A percentile compares a stretch with the other conserved stretches of the same genome.
Conservation (phyloP, 2,888 invertebrate genomes). For the Arrhopalites spinosus region DNA sequence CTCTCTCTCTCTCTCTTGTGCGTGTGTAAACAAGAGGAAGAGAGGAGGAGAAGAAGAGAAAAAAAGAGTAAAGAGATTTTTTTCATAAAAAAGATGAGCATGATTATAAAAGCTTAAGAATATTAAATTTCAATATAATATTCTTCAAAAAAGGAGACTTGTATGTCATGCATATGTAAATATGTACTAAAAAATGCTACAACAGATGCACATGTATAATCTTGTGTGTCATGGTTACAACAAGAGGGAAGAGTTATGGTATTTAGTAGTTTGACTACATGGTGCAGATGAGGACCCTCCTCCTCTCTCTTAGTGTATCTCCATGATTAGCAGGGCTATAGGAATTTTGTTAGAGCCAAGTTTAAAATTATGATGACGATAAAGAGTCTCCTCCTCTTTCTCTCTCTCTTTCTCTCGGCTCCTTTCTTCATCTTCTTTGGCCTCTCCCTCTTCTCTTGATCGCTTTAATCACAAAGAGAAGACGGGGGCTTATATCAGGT, state of each 20-base stretch:
- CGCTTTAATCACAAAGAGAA: constrained; percentile 31
- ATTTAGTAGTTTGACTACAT: too few species aligned
- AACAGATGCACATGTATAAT: too few species aligned
- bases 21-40: background rate
- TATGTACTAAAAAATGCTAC: too few species aligned
- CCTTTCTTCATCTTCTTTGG: too few species aligned
- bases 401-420: too few species aligned
- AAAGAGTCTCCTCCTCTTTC: background rate
- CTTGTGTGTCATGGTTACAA: too few species aligned
- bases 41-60: background rate
- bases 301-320: constrained; percentile 9
- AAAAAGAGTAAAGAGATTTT: constrained; percentile 10
- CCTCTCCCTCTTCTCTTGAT: constrained; percentile 11
- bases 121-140: constrained; percentile 26
- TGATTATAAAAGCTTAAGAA: constrained; percentile 30
- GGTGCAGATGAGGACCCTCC: too few species aligned
- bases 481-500: constrained; percentile 4
- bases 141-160: too few species aligned
- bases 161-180: too few species aligned
- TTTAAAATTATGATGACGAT: constrained; percentile 10
- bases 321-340: too few species aligned
- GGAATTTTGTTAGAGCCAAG: background rate
- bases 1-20: background rate
- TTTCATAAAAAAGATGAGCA: constrained; percentile 22
- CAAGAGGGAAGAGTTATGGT: too few species aligned